Base-by-base conservation (phyloP, 1,140 invertebrate species). In the Heliconius hermathena region DNA sequence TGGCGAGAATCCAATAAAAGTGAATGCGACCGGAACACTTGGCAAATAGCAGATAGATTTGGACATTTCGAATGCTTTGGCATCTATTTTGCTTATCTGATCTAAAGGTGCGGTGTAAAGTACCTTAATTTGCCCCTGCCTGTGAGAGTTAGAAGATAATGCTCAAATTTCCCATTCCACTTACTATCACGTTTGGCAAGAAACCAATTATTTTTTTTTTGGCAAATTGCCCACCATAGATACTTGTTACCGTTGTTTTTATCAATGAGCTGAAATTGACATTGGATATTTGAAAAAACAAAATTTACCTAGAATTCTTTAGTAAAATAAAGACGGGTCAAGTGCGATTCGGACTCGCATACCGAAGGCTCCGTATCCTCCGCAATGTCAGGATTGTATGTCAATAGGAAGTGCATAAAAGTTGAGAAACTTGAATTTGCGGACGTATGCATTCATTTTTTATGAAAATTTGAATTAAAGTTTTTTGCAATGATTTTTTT, bases 1-100 rank as follows among this genome's bases (percentile, higher is more conserved):
- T 86, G 85, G 85, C 85, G 22, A 49, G 26, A 81, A 78, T 83
- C 85, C 85, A 86, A 82, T 81, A 72, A 84, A 72, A 79, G 82
- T 81, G 76, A 81, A 73, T 81, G 81, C 33, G 60, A 82, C 81
- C 83, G 76, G 78, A 75, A 82, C 78, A 57, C 77, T 84, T 83
- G 85, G 82, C 81, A 82, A 82, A 81, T 82, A 52, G 49, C 52
- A 73, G 13, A 70, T 41, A 79, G 66, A 57, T 76, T 77, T 33
- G 72, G 74, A 71, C 75, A 71, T 81, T 78, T 29, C 54, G 57
- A 73, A 72, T 76, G 46, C 76, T n/a, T 83, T 80, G 82, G 77
- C 79, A 83, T 81, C 66, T 79, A 80, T 29, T 38, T 54, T 73
- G 57, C 49, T 78, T 83, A 81, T 80, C 78, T 78, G 81, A 78